Percentiles rank a stretch among this genome's conserved stretches.
These are phyloP conservation scores for Ageneiosus marmoratus DNA, from an alignment of 2,113 vertebrate genomes.

Conservation along the genomic window DNA sequence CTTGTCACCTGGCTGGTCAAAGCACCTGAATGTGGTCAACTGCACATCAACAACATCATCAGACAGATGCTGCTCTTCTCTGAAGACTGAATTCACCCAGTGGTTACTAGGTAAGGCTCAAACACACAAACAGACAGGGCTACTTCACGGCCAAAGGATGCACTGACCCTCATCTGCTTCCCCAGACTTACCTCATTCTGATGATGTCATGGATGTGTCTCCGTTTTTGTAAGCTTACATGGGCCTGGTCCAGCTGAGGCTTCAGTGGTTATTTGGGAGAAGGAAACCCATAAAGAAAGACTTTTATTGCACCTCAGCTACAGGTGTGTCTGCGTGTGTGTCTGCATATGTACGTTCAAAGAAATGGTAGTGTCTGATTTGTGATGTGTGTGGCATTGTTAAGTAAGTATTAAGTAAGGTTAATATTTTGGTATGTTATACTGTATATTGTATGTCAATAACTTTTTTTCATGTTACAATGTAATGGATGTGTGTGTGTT, in stretches of 20 bases:
- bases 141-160: constrained; percentile 6
- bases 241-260: constrained; percentile 36
- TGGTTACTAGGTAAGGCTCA: constrained; percentile 44
- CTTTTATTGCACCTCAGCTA: constrained; percentile 37
- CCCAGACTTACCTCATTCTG: constrained; percentile 45
- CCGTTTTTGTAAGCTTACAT: constrained; percentile 46
- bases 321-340: constrained; percentile 34
- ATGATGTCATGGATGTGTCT: constrained; percentile 52
- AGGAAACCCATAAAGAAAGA: constrained; percentile 52
- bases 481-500: neutral
- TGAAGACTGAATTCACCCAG: neutral
- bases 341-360: neutral
- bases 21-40: constrained; percentile 23
- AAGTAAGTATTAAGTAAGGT: neutral
- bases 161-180: constrained; percentile 40
- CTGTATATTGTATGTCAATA: constrained; percentile 29
- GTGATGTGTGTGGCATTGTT: neutral
- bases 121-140: constrained; percentile 34
- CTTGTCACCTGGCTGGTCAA: constrained; percentile 15
- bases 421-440: neutral
- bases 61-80: constrained; percentile 24
- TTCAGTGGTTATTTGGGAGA: constrained; percentile 45
- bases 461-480: constrained; percentile 13
- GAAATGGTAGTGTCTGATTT: neutral
- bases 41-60: constrained; percentile 12